Percentiles rank a stretch among this genome's conserved stretches.
Conservation (phyloP, 1,140 invertebrate species). For the Pseudobourletiella spinata region DNA sequence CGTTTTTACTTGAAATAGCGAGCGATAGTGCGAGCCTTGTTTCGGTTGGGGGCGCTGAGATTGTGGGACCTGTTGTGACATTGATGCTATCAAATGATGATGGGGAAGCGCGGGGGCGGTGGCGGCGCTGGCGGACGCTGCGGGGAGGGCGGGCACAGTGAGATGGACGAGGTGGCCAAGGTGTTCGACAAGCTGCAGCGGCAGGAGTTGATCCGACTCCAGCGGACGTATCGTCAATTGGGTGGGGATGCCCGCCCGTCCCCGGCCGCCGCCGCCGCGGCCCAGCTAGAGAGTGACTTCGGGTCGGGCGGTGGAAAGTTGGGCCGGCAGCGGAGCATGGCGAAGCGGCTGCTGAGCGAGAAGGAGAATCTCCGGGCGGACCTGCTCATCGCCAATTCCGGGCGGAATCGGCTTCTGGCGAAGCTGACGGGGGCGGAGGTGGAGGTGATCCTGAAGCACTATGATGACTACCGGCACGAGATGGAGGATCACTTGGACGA, state of each 20-base stretch:
- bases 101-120: no score
- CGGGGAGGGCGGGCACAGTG: background rate
- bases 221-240: background rate
- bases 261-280: no score
- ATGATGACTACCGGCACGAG: background rate
- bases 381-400: background rate
- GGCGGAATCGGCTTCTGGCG: background rate
- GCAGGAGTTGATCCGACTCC: background rate
- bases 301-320: background rate
- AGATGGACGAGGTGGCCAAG: background rate
- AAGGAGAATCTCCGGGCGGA: background rate
- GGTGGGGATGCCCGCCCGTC: background rate
- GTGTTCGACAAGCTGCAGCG: background rate
- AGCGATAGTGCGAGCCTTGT: no score
- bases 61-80: no score
- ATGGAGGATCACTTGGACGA: constrained; percentile 1
- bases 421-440: background rate
- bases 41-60: no score
- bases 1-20: no score
- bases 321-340: background rate
- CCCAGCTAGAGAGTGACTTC: no score
- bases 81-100: no score
- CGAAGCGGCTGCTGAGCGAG: background rate
- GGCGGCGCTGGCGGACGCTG: no score
- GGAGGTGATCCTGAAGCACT: background rate